These are phyloP conservation scores for Perccottus glenii DNA, from an alignment of 2,113 vertebrate species.

Conservation along the genomic window DNA sequence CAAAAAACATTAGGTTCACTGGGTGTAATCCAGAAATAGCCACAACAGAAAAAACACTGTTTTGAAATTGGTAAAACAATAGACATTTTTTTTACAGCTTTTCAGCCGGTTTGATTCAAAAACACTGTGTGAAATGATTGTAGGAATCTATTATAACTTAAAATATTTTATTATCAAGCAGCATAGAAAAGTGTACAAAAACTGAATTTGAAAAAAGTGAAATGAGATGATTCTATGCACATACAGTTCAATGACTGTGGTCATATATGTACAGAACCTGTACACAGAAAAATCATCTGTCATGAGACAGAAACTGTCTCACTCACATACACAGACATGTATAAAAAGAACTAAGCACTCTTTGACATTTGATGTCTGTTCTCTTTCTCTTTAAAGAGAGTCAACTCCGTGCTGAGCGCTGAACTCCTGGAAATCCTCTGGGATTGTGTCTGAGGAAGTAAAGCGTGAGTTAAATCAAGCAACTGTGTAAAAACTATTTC, in stretches of 20 bases:
- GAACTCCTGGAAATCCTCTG: constrained; percentile 82
- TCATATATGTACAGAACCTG: constrained; percentile 38
- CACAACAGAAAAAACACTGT: too few species aligned
- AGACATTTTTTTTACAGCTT: not conserved
- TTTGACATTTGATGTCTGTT: constrained; percentile 19
- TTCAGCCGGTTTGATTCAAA: not conserved
- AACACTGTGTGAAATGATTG: not conserved
- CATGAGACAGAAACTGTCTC: constrained; percentile 14
- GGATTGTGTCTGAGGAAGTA: constrained; percentile 76
- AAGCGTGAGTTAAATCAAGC: constrained; percentile 5
- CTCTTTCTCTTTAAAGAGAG: constrained; percentile 56
- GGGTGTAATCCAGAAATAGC: too few species aligned
- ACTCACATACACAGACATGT: constrained; percentile 10
- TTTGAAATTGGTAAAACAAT: too few species aligned
- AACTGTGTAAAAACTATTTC: constrained; percentile 12
- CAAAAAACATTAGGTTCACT: constrained; percentile 22
- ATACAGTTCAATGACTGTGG: constrained; percentile 52
- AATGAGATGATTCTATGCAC: constrained; percentile 19
- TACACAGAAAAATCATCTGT: constrained; percentile 16
- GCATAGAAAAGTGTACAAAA: constrained; percentile 19
- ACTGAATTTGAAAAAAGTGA: not conserved
- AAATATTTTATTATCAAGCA: constrained; percentile 14
- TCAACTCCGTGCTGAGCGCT: constrained; percentile 69
- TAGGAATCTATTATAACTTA: constrained; percentile 31
- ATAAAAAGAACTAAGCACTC: not conserved